Base-by-base conservation (phyloP, 2,888 invertebrate genomes). In the Lasioglossum marginatum region DNA sequence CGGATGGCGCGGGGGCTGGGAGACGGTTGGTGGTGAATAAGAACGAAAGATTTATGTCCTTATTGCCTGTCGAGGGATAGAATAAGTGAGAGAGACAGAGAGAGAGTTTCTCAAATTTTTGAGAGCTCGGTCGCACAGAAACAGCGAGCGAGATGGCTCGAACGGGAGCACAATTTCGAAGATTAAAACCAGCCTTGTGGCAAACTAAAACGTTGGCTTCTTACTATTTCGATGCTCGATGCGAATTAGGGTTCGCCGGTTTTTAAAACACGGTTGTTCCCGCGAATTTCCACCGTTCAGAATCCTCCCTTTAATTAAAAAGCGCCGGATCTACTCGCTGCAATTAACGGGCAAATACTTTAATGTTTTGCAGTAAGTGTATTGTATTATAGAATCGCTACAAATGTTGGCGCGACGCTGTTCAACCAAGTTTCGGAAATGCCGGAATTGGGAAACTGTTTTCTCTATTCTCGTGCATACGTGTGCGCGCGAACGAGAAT, bases 131-230 rank as follows among this genome's bases (percentile, higher is more conserved):
- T 37, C 37, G 40, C 27, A 16, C 34, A 34, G 27, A 31, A 23
- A 70, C 19, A n/a, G 40, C 19, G 27, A 27, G 14, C 40, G 19
- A 48, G 37, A 27, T 19, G 48, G 82, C 43, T 74, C 68, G 73
- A 81, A 81, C 31, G 68, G 60, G 60, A 23, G 73, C 27, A 72
- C 82, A 82, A 82, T 83, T 82, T 71, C 83, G 75, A 75, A 82
- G 70, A 82, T 82, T 75, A 63, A 83, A 83, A 79, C 48, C 27
- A 16, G 31, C 40, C 48, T 40, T n/a, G 16, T 16, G 48, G 68
- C 68, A 16, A 70, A 77, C 43, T 60, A 6, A 48, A 82, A 70
- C n/a, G 52, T 43, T 27, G 27, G 23, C 73, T 82, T 70, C 57
- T 82, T 82, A 14, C 34, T 34, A 31, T 75, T 48, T 45, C 83